Evolutionary conservation across 2,888 invertebrate genomes (phyloP).

Genomic region (Platypus cylindrus): DNA sequence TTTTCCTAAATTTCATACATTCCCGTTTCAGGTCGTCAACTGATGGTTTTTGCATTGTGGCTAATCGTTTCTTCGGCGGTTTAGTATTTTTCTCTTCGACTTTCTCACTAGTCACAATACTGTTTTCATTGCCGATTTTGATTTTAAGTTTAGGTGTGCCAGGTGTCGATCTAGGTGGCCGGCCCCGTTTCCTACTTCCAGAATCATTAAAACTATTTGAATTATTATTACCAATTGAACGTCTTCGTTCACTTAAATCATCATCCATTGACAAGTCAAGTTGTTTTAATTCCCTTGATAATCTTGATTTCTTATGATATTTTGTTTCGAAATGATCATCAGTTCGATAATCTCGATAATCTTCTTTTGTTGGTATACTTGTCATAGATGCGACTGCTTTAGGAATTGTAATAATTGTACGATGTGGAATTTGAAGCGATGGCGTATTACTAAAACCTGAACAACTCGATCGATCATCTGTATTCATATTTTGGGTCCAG

Average conservation of each 20-base stretch:
- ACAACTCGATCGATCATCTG: conserved; percentile 57
- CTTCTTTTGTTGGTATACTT: conserved; percentile 72
- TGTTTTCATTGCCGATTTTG: conserved; percentile 46
- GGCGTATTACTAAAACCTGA: conserved; percentile 44
- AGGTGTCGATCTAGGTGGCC: conserved; percentile 30
- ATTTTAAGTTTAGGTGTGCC: conserved; percentile 49
- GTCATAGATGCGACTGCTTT: conserved; percentile 85
- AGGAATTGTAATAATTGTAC: conserved; percentile 69
- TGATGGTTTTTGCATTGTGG: conserved; percentile 46
- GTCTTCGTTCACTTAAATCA: conserved; percentile 38
- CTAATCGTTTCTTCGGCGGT: conserved; percentile 73
- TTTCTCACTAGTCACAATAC: conserved; percentile 31
- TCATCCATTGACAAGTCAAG: conserved; percentile 47
- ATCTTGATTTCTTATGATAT: conserved; percentile 49
- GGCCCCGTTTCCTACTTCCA: conserved; percentile 31
- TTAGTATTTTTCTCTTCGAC: conserved; percentile 42
- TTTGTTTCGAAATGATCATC: conserved; percentile 46
- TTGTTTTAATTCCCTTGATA: conserved; percentile 50
- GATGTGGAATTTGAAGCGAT: conserved; percentile 45
- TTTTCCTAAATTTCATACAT: conserved; percentile 75
- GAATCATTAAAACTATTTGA: conserved; percentile 20
- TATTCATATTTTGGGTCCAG: conserved; percentile 77
- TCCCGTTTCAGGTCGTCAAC: conserved; percentile 72
- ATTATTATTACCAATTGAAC: conserved; percentile 34
- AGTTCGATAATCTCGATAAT: conserved; percentile 50